Evolutionary conservation across 1,140 invertebrate species (phyloP), one percentile per base, ranked within the genome.

Genomic region (Cyclina sinensis): DNA sequence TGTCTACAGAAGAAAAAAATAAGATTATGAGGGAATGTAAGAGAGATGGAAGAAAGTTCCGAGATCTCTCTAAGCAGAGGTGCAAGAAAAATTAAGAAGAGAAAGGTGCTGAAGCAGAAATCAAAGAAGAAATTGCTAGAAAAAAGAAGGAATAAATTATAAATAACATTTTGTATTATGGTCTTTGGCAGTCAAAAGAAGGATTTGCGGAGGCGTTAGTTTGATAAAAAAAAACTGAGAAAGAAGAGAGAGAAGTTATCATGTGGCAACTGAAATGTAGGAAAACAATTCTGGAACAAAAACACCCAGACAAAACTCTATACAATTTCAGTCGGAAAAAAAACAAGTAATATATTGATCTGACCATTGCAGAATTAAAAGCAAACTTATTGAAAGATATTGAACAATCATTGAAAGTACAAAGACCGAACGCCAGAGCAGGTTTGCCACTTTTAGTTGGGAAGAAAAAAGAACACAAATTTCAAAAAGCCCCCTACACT

Each of bases 251-350:
- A 37, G 70, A 78, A 14, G 86, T 79, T 24, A 37, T 90, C n/a
- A 68, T 32, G 12, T 54, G 48, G 35, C 89, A 90, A 51, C 11
- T 90, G 0, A 73, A 48, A n/a, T 90, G 83, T 30, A 51, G 89
- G 54, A 86, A 88, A 65, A 65, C 5, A 21, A 65, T 90, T 24
- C 78, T 90, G 2, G 14, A 83, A 24, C 86, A 90, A 57, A 39
- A 85, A 30, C 18, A 65, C n/a, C 2, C 46, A 35, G 79, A 82
- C 37, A 62, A 65, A 65, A 62, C 46, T 9, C 12, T 82, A 21
- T 82, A 16, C 24, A 37, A 82, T 11, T 82, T 82, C n/a, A 46
- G 35, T 65, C 24, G 57, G 65, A 70, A 80, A 48, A 39, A 39
- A 32, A 39, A 70, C 11, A 24, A 70, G 46, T 68, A 62, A 62